A percentile compares a stretch with the other conserved stretches of the same genome.
phyloP scores from a whole-genome alignment of 2,888 invertebrate genomes.

The Bugulina stolonifera region DNA sequence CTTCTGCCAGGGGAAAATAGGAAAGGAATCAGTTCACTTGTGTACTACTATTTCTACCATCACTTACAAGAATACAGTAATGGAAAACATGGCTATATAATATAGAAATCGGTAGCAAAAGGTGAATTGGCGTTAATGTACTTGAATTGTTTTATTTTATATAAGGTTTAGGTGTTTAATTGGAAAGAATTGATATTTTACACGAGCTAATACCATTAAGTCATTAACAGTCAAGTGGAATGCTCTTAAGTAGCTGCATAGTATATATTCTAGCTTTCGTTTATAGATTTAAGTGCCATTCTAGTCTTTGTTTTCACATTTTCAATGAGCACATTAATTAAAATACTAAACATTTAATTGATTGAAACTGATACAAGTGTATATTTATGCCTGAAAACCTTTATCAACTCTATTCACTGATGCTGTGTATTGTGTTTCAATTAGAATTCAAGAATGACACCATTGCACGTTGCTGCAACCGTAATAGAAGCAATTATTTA shows the following conservation, averaged over 20 bases:
- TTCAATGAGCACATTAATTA: slow-evolving; percentile 26
- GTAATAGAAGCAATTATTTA: slow-evolving; percentile 10
- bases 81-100: too few species aligned
- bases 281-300: slow-evolving; percentile 19
- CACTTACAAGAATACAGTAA: too few species aligned
- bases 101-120: too few species aligned
- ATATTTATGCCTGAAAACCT: slow-evolving; percentile 22
- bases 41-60: too few species aligned
- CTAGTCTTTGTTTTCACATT: slow-evolving; percentile 22
- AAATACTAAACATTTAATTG: slow-evolving; percentile 26
- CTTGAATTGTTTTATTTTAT: too few species aligned
- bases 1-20: too few species aligned
- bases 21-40: too few species aligned
- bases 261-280: background rate
- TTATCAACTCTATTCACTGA: slow-evolving; percentile 9
- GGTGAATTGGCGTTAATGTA: too few species aligned
- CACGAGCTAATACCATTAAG: slow-evolving; percentile 1
- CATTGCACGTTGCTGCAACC: background rate
- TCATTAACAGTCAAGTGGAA: slow-evolving; percentile 9
- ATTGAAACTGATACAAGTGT: slow-evolving; percentile 26
- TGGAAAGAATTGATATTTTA: slow-evolving; percentile 1
- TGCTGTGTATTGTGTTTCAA: slow-evolving; percentile 21
- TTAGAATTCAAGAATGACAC: slow-evolving; percentile 26
- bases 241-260: background rate
- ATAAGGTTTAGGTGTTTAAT: background rate